Base-by-base conservation (phyloP, 2,113 vertebrate species). In the Entelurus aequoreus region DNA sequence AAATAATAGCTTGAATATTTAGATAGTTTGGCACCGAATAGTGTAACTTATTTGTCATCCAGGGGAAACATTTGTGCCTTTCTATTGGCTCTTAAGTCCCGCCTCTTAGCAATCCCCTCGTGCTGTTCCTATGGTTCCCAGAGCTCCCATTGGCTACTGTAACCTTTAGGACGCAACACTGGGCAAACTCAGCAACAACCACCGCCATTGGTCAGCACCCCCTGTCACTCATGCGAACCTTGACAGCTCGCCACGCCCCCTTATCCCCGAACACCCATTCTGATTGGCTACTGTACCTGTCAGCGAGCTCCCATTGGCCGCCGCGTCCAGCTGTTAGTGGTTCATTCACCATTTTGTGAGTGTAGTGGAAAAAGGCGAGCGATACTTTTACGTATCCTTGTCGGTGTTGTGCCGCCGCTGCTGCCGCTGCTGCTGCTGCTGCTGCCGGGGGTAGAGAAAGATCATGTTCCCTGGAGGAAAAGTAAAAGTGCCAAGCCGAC, bases 291-390 rank as follows among this genome's bases (percentile, higher is more conserved):
- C 80, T 86, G 76, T 88, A 81, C 75, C 88, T 87, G 88, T 93
- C 91, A 90, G 68, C 80, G 77, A 84, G 35, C 76, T 79, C 68
- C 83, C 86, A 95, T 96, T 94, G 94, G 94, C 73, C 87, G 12
- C 50, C 48, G 83, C 21, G 60, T 87, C 92, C 93, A 94, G 93
- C 93, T 95, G 94, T 94, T 94, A 92, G 90, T 91, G 92, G 91
- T 96, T 94, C 94, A 96, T 96, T 96, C 94, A 96, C 94, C 94
- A 95, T 95, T 96, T 96, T 95, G 93, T 93, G 93, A 91, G 91
- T 93, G 84, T 95, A 94, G 93, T 94, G 93, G 90, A 75, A 94
- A 93, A 93, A 93, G 89, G 83, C 81, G 88, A 89, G 65, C 83
- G 85, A 90, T 90, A 91, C 87, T 92, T 91, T 90, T 86, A 78